Evolutionary conservation across 2,797 vertebrate species (phyloP), one percentile per base, ranked within the genome.

Genomic region (Sebastes umbrosus): DNA sequence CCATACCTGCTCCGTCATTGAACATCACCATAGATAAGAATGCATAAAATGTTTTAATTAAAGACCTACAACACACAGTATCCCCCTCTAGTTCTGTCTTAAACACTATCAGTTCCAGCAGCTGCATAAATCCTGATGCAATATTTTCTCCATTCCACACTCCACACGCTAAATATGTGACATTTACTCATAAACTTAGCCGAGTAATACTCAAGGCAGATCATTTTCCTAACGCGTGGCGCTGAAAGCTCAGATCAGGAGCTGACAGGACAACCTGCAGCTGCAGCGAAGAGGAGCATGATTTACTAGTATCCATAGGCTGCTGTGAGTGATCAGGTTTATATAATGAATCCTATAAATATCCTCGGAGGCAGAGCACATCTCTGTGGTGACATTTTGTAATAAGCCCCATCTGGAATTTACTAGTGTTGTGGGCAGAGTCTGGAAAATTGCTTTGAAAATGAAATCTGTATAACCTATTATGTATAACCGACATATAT

Each of bases 301-400:
- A 90, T 93, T 92, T 87, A 92, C 71, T 63, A 73, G 69, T 59
- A 69, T 77, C 84, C 77, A 84, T 77, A 84, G 85, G 81, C 82
- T 83, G 83, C 87, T 86, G 87, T 77, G 81, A 80, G 79, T 79
- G 88, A 89, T 91, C 80, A 90, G 87, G 73, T 91, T 91, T 90
- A 85, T 87, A 74, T 88, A 87, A 92, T 91, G 65, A 89, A 89
- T 88, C 84, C 84, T 89, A 93, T 87, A 92, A 92, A 92, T 88
- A 91, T 83, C 82, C 70, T 77, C 25, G 1, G 75, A 90, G 50
- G 84, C 81, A 87, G 20, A 81, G 81, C 58, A 36, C 69, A 75
- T 85, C 73, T 85, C 84, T 79, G 68, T 43, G 52, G 70, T 87
- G 88, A 86, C 80, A 85, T 91, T 90, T 87, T 87, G 62, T 82